A percentile compares a stretch with the other conserved stretches of the same genome.
These are phyloP conservation scores for Gymnothorax javanicus DNA, from an alignment of 2,797 vertebrate genomes.

Conservation along the genomic window DNA sequence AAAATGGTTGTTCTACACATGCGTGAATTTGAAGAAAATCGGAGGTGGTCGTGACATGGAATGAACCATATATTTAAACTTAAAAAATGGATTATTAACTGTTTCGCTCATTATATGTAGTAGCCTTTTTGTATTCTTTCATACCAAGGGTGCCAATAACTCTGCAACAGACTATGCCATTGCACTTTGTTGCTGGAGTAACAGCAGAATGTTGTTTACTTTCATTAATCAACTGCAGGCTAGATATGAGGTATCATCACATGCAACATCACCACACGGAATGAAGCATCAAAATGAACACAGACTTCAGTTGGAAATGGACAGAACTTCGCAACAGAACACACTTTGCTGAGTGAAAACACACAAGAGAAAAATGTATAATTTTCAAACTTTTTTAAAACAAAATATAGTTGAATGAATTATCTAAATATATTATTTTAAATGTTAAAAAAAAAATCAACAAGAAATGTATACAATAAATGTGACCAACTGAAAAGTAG, in stretches of 20 bases:
- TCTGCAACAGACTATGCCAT: too few species aligned
- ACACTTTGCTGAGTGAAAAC: background rate
- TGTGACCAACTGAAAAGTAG: too few species aligned
- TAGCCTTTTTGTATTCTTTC: too few species aligned
- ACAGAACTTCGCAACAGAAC: slow-evolving; percentile 21
- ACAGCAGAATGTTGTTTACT: background rate
- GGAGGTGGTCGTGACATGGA: too few species aligned
- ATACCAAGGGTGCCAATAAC: too few species aligned
- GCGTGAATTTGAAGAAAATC: too few species aligned
- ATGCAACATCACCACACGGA: background rate
- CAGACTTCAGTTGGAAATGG: background rate
- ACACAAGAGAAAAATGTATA: background rate
- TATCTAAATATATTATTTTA: background rate
- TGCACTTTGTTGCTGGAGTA: background rate
- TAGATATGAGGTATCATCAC: background rate
- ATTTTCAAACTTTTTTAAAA: background rate
- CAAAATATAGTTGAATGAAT: background rate
- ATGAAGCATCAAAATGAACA: background rate
- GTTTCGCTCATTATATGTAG: too few species aligned
- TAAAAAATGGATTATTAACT: too few species aligned
- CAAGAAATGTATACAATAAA: too few species aligned
- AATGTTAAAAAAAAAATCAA: too few species aligned
- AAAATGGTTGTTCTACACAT: too few species aligned
- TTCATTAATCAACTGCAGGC: background rate
- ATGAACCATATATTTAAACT: too few species aligned